Evolutionary conservation across 2,888 invertebrate species (phyloP).

Genomic region (Mesorhabditis belari): DNA sequence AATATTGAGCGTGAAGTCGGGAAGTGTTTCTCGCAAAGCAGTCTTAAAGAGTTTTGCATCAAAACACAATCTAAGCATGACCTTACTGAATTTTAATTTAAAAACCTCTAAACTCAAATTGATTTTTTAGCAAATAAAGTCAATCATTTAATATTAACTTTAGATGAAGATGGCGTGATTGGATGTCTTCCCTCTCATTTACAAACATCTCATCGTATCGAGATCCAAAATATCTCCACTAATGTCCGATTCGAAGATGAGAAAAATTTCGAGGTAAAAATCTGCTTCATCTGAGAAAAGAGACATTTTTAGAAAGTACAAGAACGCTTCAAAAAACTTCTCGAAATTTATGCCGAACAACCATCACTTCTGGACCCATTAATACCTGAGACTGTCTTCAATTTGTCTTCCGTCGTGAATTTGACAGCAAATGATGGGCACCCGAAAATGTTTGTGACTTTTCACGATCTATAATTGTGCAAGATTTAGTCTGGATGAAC

Average conservation of each 20-base stretch:
- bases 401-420: slow-evolving; percentile 20
- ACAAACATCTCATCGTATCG: slow-evolving; percentile 14
- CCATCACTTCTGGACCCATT: slow-evolving; percentile 41
- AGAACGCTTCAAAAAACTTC: slow-evolving; percentile 23
- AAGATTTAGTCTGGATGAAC: background rate
- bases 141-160: too few species aligned
- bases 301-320: slow-evolving; percentile 11
- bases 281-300: background rate
- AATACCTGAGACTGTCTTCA: slow-evolving; percentile 27
- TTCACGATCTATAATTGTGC: background rate
- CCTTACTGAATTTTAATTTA: too few species aligned
- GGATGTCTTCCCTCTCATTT: slow-evolving; percentile 25
- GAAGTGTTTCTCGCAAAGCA: too few species aligned
- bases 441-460: background rate
- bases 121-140: too few species aligned
- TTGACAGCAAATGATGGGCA: slow-evolving; percentile 6
- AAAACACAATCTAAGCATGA: too few species aligned
- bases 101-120: too few species aligned
- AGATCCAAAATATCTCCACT: slow-evolving; percentile 9
- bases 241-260: background rate
- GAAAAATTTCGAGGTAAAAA: background rate
- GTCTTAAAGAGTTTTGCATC: too few species aligned
- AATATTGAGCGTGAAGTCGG: too few species aligned
- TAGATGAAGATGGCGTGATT: slow-evolving; percentile 16
- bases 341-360: slow-evolving; percentile 37